Base-by-base conservation (phyloP, 2,113 vertebrate genomes). In the Oreotrochilus melanogaster region DNA sequence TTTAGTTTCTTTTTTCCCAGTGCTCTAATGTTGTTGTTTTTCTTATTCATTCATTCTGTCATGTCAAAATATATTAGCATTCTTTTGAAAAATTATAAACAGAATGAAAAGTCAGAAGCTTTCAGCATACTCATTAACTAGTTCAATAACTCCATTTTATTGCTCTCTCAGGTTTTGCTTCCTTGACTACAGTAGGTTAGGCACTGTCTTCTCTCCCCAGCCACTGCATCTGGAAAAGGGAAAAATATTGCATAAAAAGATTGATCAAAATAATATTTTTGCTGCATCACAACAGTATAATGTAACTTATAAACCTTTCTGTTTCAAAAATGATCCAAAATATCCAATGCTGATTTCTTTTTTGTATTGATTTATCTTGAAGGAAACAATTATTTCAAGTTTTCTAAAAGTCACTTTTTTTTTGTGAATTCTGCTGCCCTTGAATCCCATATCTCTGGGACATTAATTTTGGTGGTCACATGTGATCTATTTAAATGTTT, bases 81-180 rank as follows among this genome's bases (percentile, higher is more conserved):
- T 3, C 66, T 85, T 95, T 79, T 70, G 8, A 96, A 78, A 90
- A 94, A 73, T 54, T 72, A 75, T 62, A 61, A 87, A 22, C 31
- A 70, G 42, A 91, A 65, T 62, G 45, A 79, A 85, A 82, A 69
- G 45, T 94, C n/a, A 45, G 53, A 87, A 8, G 8, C 14, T 88
- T 94, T 89, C 74, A 87, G 50, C 71, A 93, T 35, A 54, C 37
- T 50, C 42, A 78, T 94, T 86, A 89, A 78, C 14, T 70, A 72
- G 19, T 82, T 54, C 61, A 89, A 19, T 53, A 93, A 85, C 30
- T 76, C n/a, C 1, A 24, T 71, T 67, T 92, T 69, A 60, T 62
- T 86, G 9, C 25, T 88, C 45, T 87, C 54, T 70, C 62, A 76
- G 42, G 17, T 89, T 91, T 92, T 92, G 4, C 33, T 86, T 85